These are phyloP conservation scores for Oscheius sp. DNA, from an alignment of 2,888 invertebrate genomes.

Conservation along the genomic window DNA sequence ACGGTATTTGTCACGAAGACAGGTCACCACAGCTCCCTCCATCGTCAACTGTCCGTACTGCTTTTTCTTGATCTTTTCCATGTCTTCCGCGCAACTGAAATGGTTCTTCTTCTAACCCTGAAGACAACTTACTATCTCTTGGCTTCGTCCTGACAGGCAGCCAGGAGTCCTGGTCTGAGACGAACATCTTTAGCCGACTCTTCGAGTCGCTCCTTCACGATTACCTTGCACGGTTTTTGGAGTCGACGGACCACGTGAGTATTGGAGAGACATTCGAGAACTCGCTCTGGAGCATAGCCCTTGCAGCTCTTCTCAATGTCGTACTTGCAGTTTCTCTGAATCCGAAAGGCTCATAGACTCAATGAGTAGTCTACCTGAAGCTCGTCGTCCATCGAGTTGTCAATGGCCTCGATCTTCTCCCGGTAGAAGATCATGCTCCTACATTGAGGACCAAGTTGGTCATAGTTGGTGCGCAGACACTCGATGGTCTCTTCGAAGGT, in stretches of 20 bases:
- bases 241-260: slow-evolving; percentile 69
- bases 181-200: slow-evolving; percentile 81
- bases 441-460: slow-evolving; percentile 73
- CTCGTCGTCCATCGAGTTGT: slow-evolving; percentile 73
- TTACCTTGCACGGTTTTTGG: slow-evolving; percentile 61
- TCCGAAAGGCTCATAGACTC: background rate
- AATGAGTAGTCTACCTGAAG: slow-evolving; percentile 52
- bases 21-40: slow-evolving; percentile 65
- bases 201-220: slow-evolving; percentile 66
- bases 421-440: slow-evolving; percentile 75
- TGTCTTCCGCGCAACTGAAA: slow-evolving; percentile 68
- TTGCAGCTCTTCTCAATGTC: slow-evolving; percentile 75
- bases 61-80: slow-evolving; percentile 62
- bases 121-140: slow-evolving; percentile 72
- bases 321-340: slow-evolving; percentile 80
- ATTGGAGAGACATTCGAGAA: slow-evolving; percentile 70
- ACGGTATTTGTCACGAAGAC: slow-evolving; percentile 67
- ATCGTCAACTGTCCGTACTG: slow-evolving; percentile 62
- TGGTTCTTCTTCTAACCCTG: too few species aligned
- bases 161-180: slow-evolving; percentile 87
- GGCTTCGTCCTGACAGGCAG: slow-evolving; percentile 81
- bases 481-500: slow-evolving; percentile 71
- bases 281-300: slow-evolving; percentile 58
- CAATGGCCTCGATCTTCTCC: slow-evolving; percentile 74
- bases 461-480: slow-evolving; percentile 74